Conservation (phyloP, 1,140 invertebrate species). For the Hylyphantes graminicola region DNA sequence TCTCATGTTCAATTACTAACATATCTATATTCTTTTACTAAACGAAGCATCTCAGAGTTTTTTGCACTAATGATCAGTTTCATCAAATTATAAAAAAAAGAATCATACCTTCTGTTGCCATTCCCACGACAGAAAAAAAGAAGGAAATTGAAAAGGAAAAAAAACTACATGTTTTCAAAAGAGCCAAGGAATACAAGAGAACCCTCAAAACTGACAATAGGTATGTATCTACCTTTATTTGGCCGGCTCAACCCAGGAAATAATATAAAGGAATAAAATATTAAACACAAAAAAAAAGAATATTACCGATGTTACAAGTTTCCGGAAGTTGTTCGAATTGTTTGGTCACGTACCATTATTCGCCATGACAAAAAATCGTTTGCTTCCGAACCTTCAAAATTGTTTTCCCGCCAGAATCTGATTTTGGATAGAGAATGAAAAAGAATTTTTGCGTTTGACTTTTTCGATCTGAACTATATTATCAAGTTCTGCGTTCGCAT, state of each 20-base stretch:
- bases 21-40: not conserved
- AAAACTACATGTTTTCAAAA: constrained; percentile 6
- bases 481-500: too few species aligned
- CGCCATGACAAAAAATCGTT: constrained; percentile 1
- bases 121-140: constrained; percentile 10
- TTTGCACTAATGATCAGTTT: not conserved
- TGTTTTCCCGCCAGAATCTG: constrained; percentile 23
- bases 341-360: constrained; percentile 10
- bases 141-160: not conserved
- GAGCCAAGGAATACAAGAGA: constrained; percentile 5
- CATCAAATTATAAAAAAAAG: constrained; percentile 13
- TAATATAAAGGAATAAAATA: not conserved
- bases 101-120: constrained; percentile 1
- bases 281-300: not conserved
- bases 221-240: constrained; percentile 10
- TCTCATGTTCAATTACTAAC: too few species aligned
- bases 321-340: constrained; percentile 24
- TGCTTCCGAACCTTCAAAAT: not conserved
- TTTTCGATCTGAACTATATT: too few species aligned
- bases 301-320: constrained; percentile 13
- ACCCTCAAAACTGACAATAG: not conserved
- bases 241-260: constrained; percentile 12
- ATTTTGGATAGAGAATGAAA: constrained; percentile 20
- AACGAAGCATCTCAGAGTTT: not conserved
- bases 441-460: not conserved